phyloP scores from a whole-genome alignment of 2,888 invertebrate species.

The Cephus rjabovi region DNA sequence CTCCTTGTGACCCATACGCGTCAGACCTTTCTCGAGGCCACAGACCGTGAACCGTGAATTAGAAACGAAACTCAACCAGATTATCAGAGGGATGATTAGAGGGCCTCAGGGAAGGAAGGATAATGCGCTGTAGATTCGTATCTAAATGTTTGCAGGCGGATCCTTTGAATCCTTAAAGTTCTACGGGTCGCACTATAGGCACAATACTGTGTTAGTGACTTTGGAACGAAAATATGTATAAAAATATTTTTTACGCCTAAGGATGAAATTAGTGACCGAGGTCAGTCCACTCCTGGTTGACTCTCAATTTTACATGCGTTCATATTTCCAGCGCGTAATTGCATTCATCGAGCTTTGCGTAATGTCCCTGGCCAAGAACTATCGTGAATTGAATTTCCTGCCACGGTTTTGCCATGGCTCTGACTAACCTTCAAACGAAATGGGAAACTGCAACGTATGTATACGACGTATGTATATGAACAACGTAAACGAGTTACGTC shows the following conservation, averaged over 20 bases:
- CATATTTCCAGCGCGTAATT: slow-evolving; percentile 1
- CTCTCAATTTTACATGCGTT: not conserved
- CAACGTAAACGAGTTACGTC: slow-evolving; percentile 43
- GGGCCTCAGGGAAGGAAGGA: not conserved
- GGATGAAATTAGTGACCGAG: slow-evolving; percentile 11
- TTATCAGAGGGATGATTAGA: not conserved
- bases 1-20: slow-evolving; percentile 7
- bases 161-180: not conserved
- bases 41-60: not conserved
- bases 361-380: slow-evolving; percentile 45
- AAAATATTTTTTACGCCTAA: not conserved
- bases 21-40: not conserved
- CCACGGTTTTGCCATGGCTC: slow-evolving; percentile 39
- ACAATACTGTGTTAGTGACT: not conserved
- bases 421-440: slow-evolving; percentile 50
- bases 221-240: not conserved
- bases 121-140: not conserved
- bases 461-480: slow-evolving; percentile 34
- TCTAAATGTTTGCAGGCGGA: not conserved
- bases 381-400: slow-evolving; percentile 51
- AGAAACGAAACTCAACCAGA: not conserved
- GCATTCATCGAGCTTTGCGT: slow-evolving; percentile 37
- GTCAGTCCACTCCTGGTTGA: slow-evolving; percentile 23
- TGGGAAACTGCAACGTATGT: slow-evolving; percentile 35
- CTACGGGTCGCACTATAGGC: not conserved